Percentiles rank a stretch among this genome's conserved stretches.
These are phyloP conservation scores for Conger conger DNA, from an alignment of 2,113 vertebrate species.

Conservation along the genomic window DNA sequence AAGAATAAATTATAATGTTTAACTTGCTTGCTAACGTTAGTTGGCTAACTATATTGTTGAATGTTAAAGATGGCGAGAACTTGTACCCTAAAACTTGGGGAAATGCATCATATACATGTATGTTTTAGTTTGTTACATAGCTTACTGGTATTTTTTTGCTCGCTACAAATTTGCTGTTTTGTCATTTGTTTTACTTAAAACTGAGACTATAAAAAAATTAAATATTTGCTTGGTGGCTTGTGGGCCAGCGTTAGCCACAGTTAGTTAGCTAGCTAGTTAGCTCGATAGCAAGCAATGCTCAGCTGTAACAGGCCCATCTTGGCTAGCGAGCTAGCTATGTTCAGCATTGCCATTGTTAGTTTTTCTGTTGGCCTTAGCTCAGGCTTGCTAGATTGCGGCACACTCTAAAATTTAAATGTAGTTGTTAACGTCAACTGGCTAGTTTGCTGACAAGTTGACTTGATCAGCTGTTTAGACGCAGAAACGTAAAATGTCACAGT, in stretches of 20 bases:
- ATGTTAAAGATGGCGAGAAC: slow-evolving; percentile 6
- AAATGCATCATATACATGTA: not conserved
- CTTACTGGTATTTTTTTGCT: not conserved
- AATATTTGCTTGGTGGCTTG: not conserved
- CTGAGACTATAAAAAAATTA: not conserved
- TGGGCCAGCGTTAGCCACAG: not conserved
- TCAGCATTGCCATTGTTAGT: slow-evolving; percentile 12
- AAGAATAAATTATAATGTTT: not conserved
- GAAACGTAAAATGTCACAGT: not conserved
- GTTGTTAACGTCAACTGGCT: not conserved
- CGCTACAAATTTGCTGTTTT: not conserved
- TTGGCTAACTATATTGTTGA: not conserved
- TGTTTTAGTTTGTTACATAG: not conserved
- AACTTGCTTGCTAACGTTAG: no score
- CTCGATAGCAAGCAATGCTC: not conserved
- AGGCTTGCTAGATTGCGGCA: not conserved
- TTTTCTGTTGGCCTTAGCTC: not conserved
- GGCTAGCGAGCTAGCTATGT: not conserved
- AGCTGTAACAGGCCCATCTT: not conserved
- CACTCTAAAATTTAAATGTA: not conserved
- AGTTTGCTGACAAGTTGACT: not conserved
- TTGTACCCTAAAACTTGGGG: not conserved
- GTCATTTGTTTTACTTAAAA: not conserved
- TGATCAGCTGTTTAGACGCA: not conserved
- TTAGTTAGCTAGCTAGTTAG: not conserved